These are phyloP conservation scores for Aix galericulata DNA, from an alignment of 2,113 vertebrate genomes.

Conservation along the genomic window DNA sequence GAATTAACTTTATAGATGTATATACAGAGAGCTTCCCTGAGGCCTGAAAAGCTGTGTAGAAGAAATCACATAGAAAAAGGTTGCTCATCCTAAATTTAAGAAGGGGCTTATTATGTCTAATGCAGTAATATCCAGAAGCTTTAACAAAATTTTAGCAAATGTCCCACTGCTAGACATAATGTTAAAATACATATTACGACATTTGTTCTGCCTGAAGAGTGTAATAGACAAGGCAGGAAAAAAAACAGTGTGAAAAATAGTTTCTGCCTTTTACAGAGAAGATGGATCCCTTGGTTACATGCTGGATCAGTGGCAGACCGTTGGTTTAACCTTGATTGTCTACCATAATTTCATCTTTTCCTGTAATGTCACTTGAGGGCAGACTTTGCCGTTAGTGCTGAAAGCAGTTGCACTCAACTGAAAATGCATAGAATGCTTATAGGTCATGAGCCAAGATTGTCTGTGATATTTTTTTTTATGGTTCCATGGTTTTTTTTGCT, in stretches of 20 bases:
- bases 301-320: background rate
- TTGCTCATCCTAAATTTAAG: background rate
- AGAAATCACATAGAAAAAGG: background rate
- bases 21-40: background rate
- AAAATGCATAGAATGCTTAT: background rate
- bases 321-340: background rate
- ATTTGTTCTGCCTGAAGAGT: background rate
- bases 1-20: background rate
- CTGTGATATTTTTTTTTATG: background rate
- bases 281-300: background rate
- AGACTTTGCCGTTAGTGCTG: constrained; percentile 26
- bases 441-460: background rate
- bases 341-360: background rate
- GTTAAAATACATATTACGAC: background rate
- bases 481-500: background rate
- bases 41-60: background rate
- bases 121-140: background rate
- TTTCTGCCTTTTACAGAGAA: background rate
- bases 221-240: background rate
- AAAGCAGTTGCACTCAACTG: background rate
- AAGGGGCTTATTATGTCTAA: background rate
- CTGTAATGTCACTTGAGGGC: constrained; percentile 55
- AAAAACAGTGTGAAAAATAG: background rate
- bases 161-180: background rate
- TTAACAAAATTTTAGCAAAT: background rate